Base-by-base conservation (phyloP, 2,113 vertebrate species). In the Neodontobutis hainanensis region DNA sequence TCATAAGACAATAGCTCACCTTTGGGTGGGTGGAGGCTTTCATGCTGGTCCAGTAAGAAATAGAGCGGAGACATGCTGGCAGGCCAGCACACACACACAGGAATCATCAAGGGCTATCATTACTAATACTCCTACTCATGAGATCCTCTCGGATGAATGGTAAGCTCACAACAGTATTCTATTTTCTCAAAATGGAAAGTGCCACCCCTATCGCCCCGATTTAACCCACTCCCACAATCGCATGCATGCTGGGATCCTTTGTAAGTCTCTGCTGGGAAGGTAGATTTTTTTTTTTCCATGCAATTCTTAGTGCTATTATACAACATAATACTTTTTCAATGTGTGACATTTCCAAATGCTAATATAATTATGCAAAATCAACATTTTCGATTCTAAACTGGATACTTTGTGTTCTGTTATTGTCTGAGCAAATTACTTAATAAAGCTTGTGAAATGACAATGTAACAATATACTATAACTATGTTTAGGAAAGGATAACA, bases 131-230 rank as follows among this genome's bases (percentile, higher is more conserved):
- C 85, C 89, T 67, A 78, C 83, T 85, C 87, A 91, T 87, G 90
- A 88, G 82, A 74, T 83, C 87, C 87, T 83, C 83, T 90, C 85
- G 93, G 94, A 93, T 92, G 89, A 90, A 81, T 92, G 85, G 92
- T 94, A 86, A 84, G 88, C 65, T 84, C 87, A 84, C 87, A 88
- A 85, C 62, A 86, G 85, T 88, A 78, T 83, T 88, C 89, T 89
- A 78, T 92, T 95, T 92, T 90, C 89, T 89, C 76, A 92, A 32
- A 90, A 78, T 67, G 83, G 81, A 89, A 65, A 84, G 84, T 66
- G 73, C 89, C 83, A 90, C 89, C 89, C 85, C 78, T 86, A 80
- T 78, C 88, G 89, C 51, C 84, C 83, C 68, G 57, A 72, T 90
- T 91, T 91, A 85, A 77, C 66, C 85, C 89, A 85, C 59, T 64